These are phyloP conservation scores for Gymnopithys bicolor DNA, from an alignment of 2,797 vertebrate genomes.

Conservation along the genomic window DNA sequence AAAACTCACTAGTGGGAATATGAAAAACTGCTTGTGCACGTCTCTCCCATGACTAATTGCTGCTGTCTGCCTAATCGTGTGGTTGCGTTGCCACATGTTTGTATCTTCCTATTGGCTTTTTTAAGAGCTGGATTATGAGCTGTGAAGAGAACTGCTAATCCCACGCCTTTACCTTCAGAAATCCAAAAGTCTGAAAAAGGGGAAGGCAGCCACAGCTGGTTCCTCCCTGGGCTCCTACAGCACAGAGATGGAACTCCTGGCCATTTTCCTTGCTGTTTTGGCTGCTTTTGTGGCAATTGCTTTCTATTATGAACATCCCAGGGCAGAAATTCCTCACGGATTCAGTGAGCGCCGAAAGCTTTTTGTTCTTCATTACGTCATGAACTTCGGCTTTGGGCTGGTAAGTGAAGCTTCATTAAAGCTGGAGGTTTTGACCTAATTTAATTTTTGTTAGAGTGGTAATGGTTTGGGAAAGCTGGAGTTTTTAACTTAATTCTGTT, in stretches of 20 bases:
- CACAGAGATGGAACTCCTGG: slow-evolving; percentile 21
- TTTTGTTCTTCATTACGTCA: background rate
- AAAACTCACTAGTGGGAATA: background rate
- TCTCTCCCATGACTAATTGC: background rate
- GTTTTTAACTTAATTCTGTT: background rate
- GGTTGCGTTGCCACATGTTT: background rate
- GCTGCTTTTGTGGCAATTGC: background rate
- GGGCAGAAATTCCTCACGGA: slow-evolving; percentile 32
- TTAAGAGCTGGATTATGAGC: background rate
- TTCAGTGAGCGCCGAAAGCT: slow-evolving; percentile 14
- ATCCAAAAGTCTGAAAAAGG: background rate
- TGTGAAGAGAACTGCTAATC: background rate
- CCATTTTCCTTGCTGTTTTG: background rate
- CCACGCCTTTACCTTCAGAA: background rate
- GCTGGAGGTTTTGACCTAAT: background rate
- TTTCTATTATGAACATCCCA: slow-evolving; percentile 41
- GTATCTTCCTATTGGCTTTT: background rate
- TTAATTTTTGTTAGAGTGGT: background rate
- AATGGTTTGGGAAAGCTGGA: background rate
- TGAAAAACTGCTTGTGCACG: background rate
- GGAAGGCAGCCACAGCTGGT: background rate
- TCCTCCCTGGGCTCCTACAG: background rate
- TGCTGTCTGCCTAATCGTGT: background rate
- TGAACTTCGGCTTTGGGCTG: slow-evolving; percentile 4
- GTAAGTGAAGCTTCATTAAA: slow-evolving; percentile 38